These are phyloP conservation scores for Oxygymnocypris stewartii DNA, from an alignment of 2,113 vertebrate species.

Conservation along the genomic window DNA sequence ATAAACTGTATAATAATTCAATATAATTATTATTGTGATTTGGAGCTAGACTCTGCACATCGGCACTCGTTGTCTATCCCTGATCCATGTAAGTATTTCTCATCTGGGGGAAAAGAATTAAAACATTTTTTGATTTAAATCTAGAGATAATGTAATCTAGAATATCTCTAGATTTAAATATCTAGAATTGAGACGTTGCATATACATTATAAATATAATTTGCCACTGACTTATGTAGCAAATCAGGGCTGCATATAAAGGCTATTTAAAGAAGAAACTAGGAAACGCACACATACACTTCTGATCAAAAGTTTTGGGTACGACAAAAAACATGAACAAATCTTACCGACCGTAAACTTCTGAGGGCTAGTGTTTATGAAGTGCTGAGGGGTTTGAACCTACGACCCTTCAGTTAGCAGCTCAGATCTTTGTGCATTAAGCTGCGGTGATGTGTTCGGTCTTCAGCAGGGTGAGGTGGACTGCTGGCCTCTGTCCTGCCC, in stretches of 20 bases:
- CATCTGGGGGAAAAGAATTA: background rate
- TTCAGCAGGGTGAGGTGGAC: constrained; percentile 86
- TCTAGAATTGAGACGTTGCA: too few relatives aligned
- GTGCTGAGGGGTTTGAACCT: background rate
- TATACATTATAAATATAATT: too few relatives aligned
- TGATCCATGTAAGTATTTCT: background rate
- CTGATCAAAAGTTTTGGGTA: background rate
- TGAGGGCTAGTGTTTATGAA: too few relatives aligned
- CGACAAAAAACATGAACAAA: background rate
- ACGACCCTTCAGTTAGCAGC: background rate
- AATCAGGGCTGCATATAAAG: too few relatives aligned
- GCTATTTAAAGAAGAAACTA: too few relatives aligned
- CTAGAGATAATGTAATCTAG: background rate
- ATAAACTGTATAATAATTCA: too few relatives aligned
- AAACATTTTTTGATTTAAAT: background rate
- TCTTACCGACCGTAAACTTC: background rate
- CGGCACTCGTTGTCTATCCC: too few relatives aligned
- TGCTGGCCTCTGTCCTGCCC: constrained; percentile 96
- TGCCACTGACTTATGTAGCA: too few relatives aligned
- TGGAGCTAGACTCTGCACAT: too few relatives aligned
- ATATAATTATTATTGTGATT: background rate
- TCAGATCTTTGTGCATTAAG: background rate
- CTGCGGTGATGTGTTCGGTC: background rate
- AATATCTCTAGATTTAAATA: too few relatives aligned
- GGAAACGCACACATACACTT: background rate